These are phyloP conservation scores for Automeris io DNA, from an alignment of 2,888 invertebrate genomes.

Conservation along the genomic window DNA sequence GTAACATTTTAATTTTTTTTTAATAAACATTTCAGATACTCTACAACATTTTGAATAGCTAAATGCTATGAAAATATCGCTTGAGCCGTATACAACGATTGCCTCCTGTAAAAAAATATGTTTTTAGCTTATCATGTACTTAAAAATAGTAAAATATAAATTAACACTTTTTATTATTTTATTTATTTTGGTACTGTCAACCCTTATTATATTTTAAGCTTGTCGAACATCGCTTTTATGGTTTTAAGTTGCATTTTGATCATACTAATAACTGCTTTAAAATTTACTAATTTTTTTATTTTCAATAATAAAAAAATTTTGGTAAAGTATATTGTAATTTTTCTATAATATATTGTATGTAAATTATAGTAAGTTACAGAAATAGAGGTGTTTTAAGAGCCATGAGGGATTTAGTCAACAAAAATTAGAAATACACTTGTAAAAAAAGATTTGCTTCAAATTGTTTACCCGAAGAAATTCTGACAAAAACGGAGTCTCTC, in stretches of 20 bases:
- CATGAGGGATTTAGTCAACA: no score
- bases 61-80: conserved; percentile 12
- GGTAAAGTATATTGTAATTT: conserved; percentile 7
- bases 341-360: no score
- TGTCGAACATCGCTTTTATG: conserved; percentile 2
- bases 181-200: conserved; percentile 23
- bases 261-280: background rate
- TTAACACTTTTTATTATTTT: conserved; percentile 20
- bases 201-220: conserved; percentile 14
- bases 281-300: conserved; percentile 8
- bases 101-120: conserved; percentile 18
- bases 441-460: no score
- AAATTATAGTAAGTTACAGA: no score
- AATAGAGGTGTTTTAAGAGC: no score
- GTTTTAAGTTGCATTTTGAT: background rate
- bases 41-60: conserved; percentile 39
- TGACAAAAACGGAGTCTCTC: no score
- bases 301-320: no score
- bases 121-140: conserved; percentile 19
- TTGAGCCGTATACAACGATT: conserved; percentile 4
- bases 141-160: conserved; percentile 3
- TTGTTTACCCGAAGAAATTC: no score
- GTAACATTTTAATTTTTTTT: background rate
- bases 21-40: conserved; percentile 30
- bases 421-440: no score